Conservation (phyloP, 2,113 vertebrate genomes). For the Poicephalus meyeri region DNA sequence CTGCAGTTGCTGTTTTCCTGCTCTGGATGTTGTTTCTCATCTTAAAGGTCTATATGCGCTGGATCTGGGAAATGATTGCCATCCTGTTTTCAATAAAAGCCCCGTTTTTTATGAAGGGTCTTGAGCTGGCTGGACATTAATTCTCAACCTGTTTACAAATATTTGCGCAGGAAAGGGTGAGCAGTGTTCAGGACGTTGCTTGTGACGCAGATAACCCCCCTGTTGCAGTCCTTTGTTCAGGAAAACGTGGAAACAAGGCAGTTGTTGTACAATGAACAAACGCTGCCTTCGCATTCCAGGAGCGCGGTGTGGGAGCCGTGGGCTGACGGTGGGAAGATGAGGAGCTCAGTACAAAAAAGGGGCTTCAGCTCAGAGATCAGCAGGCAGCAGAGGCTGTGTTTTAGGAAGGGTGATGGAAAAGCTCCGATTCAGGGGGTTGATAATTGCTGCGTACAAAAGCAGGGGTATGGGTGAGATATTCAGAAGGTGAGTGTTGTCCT, state of each 20-base stretch:
- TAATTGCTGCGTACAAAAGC: accelerated
- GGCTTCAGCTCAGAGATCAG: neutral
- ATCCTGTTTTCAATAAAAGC: conserved; percentile 61
- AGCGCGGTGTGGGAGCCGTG: neutral
- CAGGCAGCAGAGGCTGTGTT: neutral
- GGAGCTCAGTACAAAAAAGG: neutral
- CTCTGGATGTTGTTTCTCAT: neutral
- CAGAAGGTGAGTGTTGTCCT: neutral
- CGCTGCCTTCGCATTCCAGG: neutral
- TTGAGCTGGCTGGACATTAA: neutral
- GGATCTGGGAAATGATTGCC: conserved; percentile 55
- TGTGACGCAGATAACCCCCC: conserved; percentile 18
- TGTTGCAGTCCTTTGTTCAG: conserved; percentile 1
- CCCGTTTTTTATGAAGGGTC: conserved; percentile 21
- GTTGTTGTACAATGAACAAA: neutral
- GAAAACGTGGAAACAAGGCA: conserved; percentile 14
- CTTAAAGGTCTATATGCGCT: neutral
- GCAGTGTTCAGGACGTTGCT: neutral
- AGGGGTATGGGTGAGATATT: neutral
- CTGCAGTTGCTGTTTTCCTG: conserved; percentile 35
- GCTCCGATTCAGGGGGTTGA: neutral
- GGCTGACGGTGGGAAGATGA: neutral
- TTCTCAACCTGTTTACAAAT: conserved; percentile 49
- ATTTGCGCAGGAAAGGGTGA: conserved; percentile 18
- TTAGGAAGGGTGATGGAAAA: neutral